Base-by-base conservation (phyloP, 2,113 vertebrate species). In the Nothobranchius furzeri region DNA sequence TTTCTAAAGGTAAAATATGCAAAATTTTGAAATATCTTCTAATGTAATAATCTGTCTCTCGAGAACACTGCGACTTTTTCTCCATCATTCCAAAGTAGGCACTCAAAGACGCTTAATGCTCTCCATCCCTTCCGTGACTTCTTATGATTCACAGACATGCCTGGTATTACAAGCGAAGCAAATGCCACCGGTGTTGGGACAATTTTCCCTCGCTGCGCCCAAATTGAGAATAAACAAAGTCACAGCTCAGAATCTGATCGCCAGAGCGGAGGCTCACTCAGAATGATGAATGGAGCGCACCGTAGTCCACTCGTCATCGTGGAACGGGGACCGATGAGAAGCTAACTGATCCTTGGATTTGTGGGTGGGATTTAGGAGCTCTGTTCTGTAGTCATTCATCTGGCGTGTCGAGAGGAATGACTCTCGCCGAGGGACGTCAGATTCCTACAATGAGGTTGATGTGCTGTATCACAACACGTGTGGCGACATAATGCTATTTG, bases 371-470 rank as follows among this genome's bases (percentile, higher is more conserved):
- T 86, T 85, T 87, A 76, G 64, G 46, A 83, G 70, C 79, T 87
- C 70, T 74, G 70, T 68, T 64, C 76, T 60, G 68, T 14, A 75
- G 79, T 75, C 67, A 64, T 69, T 82, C 62, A 49, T 73, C 80
- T 64, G 75, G 72, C 48, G 49, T 61, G 66, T 71, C 36, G 1
- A 78, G 82, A 84, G 76, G 73, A 71, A 61, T 48, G 60, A 24
- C 73, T 75, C 66, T n/a, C 70, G 63, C 12, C 24, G 80, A 70
- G 79, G 71, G 68, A 79, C 81, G 62, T 54, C 12, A 57, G 78
- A 71, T 85, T 84, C 85, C 78, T 83, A 71, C 85, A 81, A 90
- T 85, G 88, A 81, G 76, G 76, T 78, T 87, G 85, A 90, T 88
- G 81, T 88, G 71, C 85, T 82, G 88, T 85, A 86, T 88, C 84